These are phyloP conservation scores for Glandiceps talaboti DNA, from an alignment of 53 echinoderm and acorn worm genomes.

Conservation along the genomic window DNA sequence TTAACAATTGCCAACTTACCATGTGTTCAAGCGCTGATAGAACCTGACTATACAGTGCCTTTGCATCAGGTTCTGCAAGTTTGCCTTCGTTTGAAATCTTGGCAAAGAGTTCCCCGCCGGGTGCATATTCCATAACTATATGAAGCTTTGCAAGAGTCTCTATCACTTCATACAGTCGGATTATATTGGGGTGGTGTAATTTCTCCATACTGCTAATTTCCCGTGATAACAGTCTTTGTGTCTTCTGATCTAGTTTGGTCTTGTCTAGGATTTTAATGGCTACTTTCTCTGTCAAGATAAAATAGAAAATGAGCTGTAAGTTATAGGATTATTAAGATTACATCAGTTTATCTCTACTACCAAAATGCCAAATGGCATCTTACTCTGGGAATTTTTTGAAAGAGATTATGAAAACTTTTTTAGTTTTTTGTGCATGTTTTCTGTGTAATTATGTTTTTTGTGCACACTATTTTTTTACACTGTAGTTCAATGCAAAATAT, in stretches of 20 bases:
- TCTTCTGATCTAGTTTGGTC: conserved; percentile 96
- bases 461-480: too few species aligned
- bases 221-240: conserved; percentile 77
- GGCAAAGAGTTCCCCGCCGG: conserved; percentile 91
- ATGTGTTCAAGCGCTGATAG: conserved; percentile 87
- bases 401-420: too few species aligned
- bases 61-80: conserved; percentile 65
- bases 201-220: conserved; percentile 98
- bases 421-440: too few species aligned
- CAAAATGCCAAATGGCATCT: too few species aligned
- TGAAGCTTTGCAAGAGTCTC: conserved; percentile 95
- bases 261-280: conserved; percentile 99
- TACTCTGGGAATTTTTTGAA: too few species aligned
- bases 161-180: conserved; percentile 93
- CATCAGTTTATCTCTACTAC: too few species aligned
- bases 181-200: conserved; percentile 97
- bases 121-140: conserved; percentile 94
- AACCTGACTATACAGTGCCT: conserved; percentile 71
- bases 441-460: too few species aligned
- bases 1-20: conserved; percentile 63
- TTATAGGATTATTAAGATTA: too few species aligned
- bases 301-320: too few species aligned
- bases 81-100: conserved; percentile 99
- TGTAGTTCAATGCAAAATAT: too few species aligned
- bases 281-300: conserved; percentile 68